A percentile compares a stretch with the other conserved stretches of the same genome.
Evolutionary conservation across 2,797 vertebrate species (phyloP).

Genomic region (Cynodonichthys magdalenae): DNA sequence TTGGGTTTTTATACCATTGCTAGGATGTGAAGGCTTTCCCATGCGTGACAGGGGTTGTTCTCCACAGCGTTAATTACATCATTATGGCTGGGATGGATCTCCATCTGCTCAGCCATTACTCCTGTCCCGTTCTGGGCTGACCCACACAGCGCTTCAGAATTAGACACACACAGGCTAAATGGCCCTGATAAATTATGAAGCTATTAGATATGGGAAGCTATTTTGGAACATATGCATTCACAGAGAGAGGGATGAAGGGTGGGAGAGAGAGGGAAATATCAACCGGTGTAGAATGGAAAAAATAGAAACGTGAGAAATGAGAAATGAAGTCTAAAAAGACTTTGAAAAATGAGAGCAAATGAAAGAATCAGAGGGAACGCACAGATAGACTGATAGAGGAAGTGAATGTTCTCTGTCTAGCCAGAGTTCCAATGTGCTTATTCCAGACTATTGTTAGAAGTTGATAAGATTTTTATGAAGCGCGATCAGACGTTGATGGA

Average conservation of each 20-base stretch:
- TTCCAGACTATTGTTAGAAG: slow-evolving; percentile 78
- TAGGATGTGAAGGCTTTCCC: slow-evolving; percentile 63
- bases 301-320: slow-evolving; percentile 71
- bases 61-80: slow-evolving; percentile 79
- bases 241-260: slow-evolving; percentile 40
- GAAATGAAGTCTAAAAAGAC: slow-evolving; percentile 52
- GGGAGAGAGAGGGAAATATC: slow-evolving; percentile 34
- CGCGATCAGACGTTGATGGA: slow-evolving; percentile 75
- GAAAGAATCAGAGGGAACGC: slow-evolving; percentile 58
- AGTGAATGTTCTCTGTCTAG: slow-evolving; percentile 71
- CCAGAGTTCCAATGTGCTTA: slow-evolving; percentile 48
- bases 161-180: slow-evolving; percentile 77
- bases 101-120: slow-evolving; percentile 80
- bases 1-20: slow-evolving; percentile 26
- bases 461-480: slow-evolving; percentile 81
- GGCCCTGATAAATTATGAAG: slow-evolving; percentile 80
- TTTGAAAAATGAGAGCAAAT: slow-evolving; percentile 75
- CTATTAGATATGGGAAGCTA: slow-evolving; percentile 76
- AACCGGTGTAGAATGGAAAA: slow-evolving; percentile 50
- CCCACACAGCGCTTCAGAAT: slow-evolving; percentile 71
- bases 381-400: slow-evolving; percentile 72
- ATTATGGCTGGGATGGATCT: slow-evolving; percentile 81
- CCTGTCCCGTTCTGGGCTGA: slow-evolving; percentile 71
- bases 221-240: slow-evolving; percentile 80
- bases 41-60: slow-evolving; percentile 60